These are phyloP conservation scores for Diachasma alloeum DNA, from an alignment of 1,140 invertebrate species.

Conservation along the genomic window DNA sequence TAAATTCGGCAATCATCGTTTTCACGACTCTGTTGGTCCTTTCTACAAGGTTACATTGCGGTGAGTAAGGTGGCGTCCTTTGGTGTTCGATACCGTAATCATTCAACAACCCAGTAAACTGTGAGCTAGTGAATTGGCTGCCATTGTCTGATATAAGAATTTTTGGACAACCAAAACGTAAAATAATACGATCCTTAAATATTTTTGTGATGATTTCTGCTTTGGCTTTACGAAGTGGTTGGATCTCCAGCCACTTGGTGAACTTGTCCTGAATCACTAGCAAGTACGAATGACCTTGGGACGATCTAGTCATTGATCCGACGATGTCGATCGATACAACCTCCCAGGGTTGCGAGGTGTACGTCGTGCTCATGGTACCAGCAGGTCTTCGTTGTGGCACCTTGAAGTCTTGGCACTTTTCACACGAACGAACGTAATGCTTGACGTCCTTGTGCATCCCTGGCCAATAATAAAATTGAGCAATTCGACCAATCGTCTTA, in stretches of 20 bases:
- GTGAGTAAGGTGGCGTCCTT: slow-evolving; percentile 6
- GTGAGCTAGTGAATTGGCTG: not conserved
- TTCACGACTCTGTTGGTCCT: slow-evolving; percentile 14
- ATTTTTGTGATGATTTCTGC: not conserved
- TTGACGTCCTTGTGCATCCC: slow-evolving; percentile 18
- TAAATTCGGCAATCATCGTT: slow-evolving; percentile 36
- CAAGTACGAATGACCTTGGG: not conserved
- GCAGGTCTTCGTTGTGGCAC: not conserved
- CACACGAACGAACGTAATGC: slow-evolving; percentile 27
- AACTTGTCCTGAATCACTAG: slow-evolving; percentile 26
- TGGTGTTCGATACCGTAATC: not conserved
- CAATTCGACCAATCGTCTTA: slow-evolving; percentile 30
- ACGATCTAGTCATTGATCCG: not conserved
- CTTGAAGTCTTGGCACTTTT: slow-evolving; percentile 4
- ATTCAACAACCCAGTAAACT: not conserved
- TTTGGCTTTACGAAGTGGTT: not conserved
- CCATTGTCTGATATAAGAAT: not conserved
- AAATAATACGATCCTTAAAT: not conserved
- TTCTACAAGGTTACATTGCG: slow-evolving; percentile 18
- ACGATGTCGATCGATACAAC: not conserved
- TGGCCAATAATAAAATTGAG: slow-evolving; percentile 36
- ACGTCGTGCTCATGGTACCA: slow-evolving; percentile 1
- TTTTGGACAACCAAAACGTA: not conserved
- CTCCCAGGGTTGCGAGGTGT: not conserved
- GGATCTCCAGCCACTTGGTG: slow-evolving; percentile 18